phyloP scores from a whole-genome alignment of 2,113 vertebrate species.

The Mastomys coucha region DNA sequence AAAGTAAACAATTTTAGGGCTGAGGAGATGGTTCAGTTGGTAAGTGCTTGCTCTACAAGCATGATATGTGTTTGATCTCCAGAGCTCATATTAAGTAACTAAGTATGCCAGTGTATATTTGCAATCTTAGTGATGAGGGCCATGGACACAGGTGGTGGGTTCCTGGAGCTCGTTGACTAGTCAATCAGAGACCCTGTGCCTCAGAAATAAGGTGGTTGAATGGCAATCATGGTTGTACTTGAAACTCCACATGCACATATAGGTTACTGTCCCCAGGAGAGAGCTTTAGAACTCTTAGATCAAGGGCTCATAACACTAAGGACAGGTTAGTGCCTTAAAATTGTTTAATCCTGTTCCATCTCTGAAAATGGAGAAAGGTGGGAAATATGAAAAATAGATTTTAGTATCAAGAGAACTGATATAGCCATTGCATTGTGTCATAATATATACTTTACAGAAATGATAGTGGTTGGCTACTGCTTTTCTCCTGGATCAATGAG shows the following conservation, averaged over 20 bases:
- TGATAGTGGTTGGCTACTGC: not conserved
- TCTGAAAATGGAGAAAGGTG: conserved; percentile 29
- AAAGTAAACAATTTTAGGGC: not conserved
- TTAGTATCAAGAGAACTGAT: conserved; percentile 20
- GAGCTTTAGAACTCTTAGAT: conserved; percentile 20
- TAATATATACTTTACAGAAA: conserved; percentile 34
- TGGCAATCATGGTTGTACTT: not conserved
- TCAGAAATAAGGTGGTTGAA: not conserved
- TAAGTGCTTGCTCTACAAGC: too few species aligned
- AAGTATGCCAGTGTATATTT: not conserved
- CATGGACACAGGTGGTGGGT: not conserved
- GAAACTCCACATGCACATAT: not conserved
- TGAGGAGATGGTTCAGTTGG: not conserved
- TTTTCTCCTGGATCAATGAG: conserved; percentile 31
- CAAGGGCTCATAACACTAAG: not conserved
- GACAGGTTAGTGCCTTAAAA: not conserved
- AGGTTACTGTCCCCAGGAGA: not conserved
- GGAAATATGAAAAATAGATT: conserved; percentile 6
- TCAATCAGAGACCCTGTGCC: not conserved
- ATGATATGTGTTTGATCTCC: not conserved
- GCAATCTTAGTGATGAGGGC: not conserved
- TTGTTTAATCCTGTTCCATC: not conserved
- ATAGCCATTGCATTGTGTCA: not conserved
- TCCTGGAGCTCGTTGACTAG: not conserved
- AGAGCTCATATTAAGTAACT: not conserved